Percentiles rank a stretch among this genome's conserved stretches.
phyloP scores from a whole-genome alignment of 2,797 vertebrate species.

The Catharus ustulatus region DNA sequence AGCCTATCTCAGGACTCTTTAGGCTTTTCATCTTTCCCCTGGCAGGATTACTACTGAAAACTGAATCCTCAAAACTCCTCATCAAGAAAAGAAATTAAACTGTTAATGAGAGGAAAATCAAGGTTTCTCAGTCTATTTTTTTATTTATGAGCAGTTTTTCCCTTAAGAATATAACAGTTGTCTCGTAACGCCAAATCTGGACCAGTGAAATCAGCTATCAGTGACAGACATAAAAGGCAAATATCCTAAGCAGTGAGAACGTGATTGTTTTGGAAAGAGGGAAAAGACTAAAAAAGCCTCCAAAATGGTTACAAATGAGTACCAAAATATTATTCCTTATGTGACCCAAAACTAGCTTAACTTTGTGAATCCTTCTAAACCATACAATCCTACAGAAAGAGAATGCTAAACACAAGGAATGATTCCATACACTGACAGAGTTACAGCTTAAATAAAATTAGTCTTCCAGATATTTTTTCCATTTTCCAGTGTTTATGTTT shows the following conservation, averaged over 20 bases:
- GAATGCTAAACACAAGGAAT: not conserved
- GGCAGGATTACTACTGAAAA: not conserved
- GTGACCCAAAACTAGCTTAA: not conserved
- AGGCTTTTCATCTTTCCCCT: not conserved
- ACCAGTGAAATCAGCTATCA: not conserved
- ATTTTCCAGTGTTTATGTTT: not conserved
- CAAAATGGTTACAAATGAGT: not conserved
- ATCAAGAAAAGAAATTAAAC: not conserved
- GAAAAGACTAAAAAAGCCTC: not conserved
- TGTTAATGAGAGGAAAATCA: not conserved
- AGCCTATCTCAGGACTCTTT: not conserved
- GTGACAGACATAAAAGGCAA: not conserved
- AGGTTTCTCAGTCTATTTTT: not conserved
- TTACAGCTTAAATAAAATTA: not conserved
- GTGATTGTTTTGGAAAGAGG: not conserved
- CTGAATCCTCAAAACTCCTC: not conserved
- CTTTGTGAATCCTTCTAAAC: not conserved
- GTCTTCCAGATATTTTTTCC: not conserved
- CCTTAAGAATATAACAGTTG: not conserved
- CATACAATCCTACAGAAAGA: not conserved
- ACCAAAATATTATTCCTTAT: not conserved
- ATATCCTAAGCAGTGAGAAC: not conserved
- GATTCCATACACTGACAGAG: not conserved
- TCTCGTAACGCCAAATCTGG: not conserved
- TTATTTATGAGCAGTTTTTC: not conserved